Evolutionary conservation across 2,113 vertebrate genomes (phyloP).

Genomic region (Centropus unirufus): DNA sequence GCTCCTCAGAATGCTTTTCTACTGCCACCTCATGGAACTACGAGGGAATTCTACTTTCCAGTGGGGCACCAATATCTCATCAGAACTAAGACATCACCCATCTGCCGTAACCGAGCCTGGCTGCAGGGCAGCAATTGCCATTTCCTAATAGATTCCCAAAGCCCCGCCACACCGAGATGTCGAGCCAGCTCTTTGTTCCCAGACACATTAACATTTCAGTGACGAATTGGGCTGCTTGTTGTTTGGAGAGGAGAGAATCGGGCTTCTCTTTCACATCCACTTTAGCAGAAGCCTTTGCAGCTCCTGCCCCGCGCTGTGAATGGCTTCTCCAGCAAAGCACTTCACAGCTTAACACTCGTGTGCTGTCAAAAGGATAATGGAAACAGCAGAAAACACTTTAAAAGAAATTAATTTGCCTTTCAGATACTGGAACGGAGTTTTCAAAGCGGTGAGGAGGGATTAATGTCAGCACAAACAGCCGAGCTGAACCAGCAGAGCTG

Average conservation of each 20-base stretch:
- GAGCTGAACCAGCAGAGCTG: constrained; percentile 4
- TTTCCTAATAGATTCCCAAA: not conserved
- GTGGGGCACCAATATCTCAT: not conserved
- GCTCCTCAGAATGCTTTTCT: not conserved
- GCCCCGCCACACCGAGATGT: not conserved
- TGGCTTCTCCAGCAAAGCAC: not conserved
- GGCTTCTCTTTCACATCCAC: not conserved
- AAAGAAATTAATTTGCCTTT: constrained; percentile 60
- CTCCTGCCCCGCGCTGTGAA: not conserved
- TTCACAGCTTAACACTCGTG: constrained; percentile 11
- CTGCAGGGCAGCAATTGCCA: not conserved
- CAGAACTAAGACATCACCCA: not conserved
- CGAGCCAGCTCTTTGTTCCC: not conserved
- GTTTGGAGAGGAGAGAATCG: not conserved
- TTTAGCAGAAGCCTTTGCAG: not conserved
- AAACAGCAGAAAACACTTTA: constrained; percentile 2
- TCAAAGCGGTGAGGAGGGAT: constrained; percentile 12
- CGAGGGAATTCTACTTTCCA: not conserved
- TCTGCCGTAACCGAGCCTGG: not conserved
- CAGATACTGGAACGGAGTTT: not conserved
- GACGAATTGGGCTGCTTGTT: not conserved
- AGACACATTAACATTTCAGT: not conserved
- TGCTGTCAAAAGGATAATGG: not conserved
- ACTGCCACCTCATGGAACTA: constrained; percentile 71
- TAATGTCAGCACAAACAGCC: not conserved